A percentile compares a stretch with the other conserved stretches of the same genome.
Conservation (phyloP, 2,113 vertebrate species). For the Porphyrio hochstetteri region DNA sequence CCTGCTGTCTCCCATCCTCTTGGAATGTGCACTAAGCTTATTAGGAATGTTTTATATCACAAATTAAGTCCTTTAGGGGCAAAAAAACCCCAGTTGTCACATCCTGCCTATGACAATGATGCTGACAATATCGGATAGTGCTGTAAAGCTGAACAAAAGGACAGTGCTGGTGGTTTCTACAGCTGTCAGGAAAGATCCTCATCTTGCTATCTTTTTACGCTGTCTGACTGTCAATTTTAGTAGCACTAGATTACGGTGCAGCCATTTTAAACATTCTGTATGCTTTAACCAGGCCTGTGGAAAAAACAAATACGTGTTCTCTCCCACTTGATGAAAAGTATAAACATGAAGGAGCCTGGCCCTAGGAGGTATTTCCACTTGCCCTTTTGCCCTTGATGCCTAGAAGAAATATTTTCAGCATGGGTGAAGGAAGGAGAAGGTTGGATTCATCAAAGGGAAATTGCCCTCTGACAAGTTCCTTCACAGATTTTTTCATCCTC, state of each 20-base stretch:
- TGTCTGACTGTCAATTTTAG: background rate
- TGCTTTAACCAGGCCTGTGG: background rate
- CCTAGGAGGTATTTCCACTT: background rate
- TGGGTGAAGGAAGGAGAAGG: background rate
- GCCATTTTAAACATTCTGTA: background rate
- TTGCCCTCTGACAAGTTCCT: background rate
- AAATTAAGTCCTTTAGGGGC: constrained; percentile 13
- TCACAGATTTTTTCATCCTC: background rate
- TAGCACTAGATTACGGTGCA: background rate
- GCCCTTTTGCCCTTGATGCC: background rate
- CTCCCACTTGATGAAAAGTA: background rate
- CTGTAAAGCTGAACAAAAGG: background rate
- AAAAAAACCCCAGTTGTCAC: background rate
- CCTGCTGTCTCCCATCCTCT: background rate
- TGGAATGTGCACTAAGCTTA: background rate
- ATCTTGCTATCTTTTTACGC: background rate
- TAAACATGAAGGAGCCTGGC: background rate
- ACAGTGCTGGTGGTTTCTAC: background rate
- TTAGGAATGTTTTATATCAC: background rate
- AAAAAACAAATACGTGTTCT: background rate
- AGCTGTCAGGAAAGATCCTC: background rate
- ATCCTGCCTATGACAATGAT: background rate
- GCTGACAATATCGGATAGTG: background rate
- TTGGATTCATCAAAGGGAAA: background rate
- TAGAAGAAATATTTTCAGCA: background rate